Conservation (phyloP, 1,140 invertebrate genomes). For the Adelges cooleyi region DNA sequence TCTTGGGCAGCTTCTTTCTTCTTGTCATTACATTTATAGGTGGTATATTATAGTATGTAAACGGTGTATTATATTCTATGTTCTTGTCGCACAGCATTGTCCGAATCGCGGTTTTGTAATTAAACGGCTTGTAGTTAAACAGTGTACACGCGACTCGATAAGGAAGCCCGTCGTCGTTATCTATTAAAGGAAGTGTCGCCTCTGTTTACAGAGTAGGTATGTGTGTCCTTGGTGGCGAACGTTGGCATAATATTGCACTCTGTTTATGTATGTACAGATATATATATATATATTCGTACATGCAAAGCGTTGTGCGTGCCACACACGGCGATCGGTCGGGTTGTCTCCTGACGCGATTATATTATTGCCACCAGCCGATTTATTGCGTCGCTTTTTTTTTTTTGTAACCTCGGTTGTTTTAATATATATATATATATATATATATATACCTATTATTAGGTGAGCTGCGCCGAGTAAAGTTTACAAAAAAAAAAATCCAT, state of each 20-base stretch:
- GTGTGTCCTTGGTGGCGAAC: background rate
- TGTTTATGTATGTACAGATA: too few species aligned
- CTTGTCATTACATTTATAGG: too few species aligned
- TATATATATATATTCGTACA: too few species aligned
- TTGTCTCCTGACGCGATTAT: background rate
- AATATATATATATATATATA: background rate
- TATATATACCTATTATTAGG: too few species aligned
- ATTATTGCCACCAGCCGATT: background rate
- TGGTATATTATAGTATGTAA: too few species aligned
- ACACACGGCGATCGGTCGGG: background rate
- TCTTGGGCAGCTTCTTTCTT: too few species aligned
- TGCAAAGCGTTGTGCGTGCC: background rate
- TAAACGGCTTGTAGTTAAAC: background rate
- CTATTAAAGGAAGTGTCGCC: background rate
- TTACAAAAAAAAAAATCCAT: too few species aligned
- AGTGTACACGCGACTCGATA: slow-evolving; percentile 6
- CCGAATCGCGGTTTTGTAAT: background rate
- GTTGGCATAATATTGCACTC: background rate
- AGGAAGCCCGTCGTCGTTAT: slow-evolving; percentile 16
- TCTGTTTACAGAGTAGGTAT: background rate
- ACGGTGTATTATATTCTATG: too few species aligned
- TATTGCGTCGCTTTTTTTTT: too few species aligned
- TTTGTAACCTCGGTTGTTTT: too few species aligned
- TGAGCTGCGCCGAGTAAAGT: background rate
- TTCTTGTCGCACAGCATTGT: too few species aligned